These are phyloP conservation scores for Eunapius fragilis DNA, from an alignment of 37 sponge, comb jelly and placozoan genomes.

Conservation along the genomic window DNA sequence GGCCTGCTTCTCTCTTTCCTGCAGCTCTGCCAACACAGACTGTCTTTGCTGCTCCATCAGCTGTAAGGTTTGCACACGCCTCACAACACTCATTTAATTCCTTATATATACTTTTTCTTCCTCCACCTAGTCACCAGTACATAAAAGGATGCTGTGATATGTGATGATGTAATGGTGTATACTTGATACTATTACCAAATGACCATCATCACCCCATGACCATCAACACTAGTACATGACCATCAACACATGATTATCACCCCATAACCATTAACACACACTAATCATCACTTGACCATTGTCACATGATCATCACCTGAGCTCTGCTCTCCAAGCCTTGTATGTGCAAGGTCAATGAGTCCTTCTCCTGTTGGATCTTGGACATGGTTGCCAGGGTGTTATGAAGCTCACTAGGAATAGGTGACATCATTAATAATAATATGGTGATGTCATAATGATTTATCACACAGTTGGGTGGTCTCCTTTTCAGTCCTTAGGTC, in stretches of 20 bases:
- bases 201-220: no score
- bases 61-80: neutral
- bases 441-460: neutral
- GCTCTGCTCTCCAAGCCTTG: constrained; percentile 47
- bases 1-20: constrained; percentile 78
- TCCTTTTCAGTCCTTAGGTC: constrained; percentile 78
- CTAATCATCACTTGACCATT: no score
- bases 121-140: no score
- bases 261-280: no score
- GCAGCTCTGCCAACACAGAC: constrained; percentile 63
- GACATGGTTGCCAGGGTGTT: constrained; percentile 73
- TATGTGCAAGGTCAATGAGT: constrained; percentile 27
- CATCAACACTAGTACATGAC: no score
- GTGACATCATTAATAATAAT: neutral
- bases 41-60: constrained; percentile 37
- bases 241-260: no score
- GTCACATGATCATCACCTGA: constrained; percentile 59
- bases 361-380: constrained; percentile 82
- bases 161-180: no score
- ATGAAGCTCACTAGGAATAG: constrained; percentile 74
- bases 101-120: no score
- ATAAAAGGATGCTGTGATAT: no score
- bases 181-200: no score
- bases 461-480: constrained; percentile 68
- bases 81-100: no score